Evolutionary conservation across 2,888 invertebrate genomes (phyloP), one percentile per base, ranked within the genome.

Genomic region (Eledona agricola): DNA sequence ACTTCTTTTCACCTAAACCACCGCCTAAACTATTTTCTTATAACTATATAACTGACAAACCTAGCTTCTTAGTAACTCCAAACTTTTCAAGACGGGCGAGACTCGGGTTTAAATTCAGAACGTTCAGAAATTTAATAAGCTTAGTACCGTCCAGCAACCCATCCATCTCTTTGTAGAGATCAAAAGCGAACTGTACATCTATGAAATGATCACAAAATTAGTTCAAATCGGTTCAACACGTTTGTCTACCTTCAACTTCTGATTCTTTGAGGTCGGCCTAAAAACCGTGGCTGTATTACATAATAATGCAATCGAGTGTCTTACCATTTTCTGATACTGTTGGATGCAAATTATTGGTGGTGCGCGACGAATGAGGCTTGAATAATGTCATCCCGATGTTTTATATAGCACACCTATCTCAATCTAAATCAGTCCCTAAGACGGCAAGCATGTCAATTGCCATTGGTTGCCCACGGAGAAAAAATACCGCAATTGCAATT

Each of bases 71-170:
- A 78, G 93, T 90, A 71, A 93, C 93, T 59, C 96, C 96, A 76
- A 94, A 81, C 75, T 96, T 96, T 79, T 93, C 90, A 72, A 97
- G 86, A 73, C 89, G 85, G 62, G 91, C 93, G 75, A 89, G 79
- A 74, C 96, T 97, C 71, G 97, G 97, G 84, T 96, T 96, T 72
- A 91, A 83, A 81, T 93, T 92, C 71, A 96, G 84, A 67, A 94
- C 93, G 70, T 96, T 88, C 73, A 96, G 85, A 68, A 93, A 86
- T 77, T 93, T 91, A 62, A 95, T 96, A 67, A 98, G 83, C 79
- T 93, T 87, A 79, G 82, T 83, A 71, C 89, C 90, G 77, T 98
- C 98, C 73, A 98, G 85, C 73, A 88, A 88, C 73, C 90, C 92
- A 72, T 82, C 84, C 65, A 93, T 89, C 57, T 86, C 85, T 76